Percentiles rank a stretch among this genome's conserved stretches.
Evolutionary conservation across 2,888 invertebrate genomes (phyloP).

Genomic region (Geophilus truncorum): DNA sequence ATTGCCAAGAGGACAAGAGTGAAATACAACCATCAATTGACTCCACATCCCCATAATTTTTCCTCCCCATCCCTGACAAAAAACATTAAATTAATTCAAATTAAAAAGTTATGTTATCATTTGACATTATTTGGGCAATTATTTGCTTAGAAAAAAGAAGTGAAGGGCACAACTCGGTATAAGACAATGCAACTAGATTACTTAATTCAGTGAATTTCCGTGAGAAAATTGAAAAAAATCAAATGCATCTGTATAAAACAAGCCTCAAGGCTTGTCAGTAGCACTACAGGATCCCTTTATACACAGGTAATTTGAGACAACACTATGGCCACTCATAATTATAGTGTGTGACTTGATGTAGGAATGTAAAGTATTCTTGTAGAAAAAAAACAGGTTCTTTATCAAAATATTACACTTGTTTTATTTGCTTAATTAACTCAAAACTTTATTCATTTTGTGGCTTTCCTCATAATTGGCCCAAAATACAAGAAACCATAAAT

Average conservation of each 20-base stretch:
- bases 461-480: background rate
- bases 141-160: background rate
- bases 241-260: background rate
- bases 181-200: background rate
- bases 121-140: background rate
- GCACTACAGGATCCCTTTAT: conserved; percentile 11
- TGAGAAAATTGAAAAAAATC: conserved; percentile 12
- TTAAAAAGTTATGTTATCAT: background rate
- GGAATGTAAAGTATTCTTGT: background rate
- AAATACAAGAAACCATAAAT: background rate
- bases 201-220: conserved; percentile 7
- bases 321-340: conserved; percentile 13
- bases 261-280: conserved; percentile 7
- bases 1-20: background rate
- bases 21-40: background rate
- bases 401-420: conserved; percentile 1
- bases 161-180: background rate
- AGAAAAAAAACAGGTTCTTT: conserved; percentile 1
- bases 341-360: background rate
- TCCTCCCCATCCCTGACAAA: background rate
- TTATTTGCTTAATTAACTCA: conserved; percentile 1
- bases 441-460: conserved; percentile 5
- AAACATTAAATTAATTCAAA: background rate
- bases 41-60: background rate
- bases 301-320: conserved; percentile 12